Evolutionary conservation across 2,797 vertebrate genomes (phyloP).

Genomic region (Danio kyathit): DNA sequence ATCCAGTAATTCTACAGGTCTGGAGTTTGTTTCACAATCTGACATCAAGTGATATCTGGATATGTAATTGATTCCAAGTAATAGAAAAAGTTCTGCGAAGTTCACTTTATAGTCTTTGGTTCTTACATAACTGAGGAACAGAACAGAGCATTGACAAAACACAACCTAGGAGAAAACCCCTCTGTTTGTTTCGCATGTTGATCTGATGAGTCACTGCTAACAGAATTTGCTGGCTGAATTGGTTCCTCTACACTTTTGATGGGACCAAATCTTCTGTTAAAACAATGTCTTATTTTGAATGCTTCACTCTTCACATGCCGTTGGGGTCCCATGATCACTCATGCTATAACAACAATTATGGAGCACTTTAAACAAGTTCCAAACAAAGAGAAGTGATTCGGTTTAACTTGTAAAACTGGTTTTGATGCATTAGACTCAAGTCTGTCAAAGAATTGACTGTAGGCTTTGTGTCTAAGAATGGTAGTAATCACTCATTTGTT

Average conservation of each 20-base stretch:
- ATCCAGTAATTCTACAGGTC: conserved; percentile 6
- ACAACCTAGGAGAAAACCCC: conserved; percentile 53
- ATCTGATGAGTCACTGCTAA: conserved; percentile 72
- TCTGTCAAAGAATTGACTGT: conserved; percentile 2
- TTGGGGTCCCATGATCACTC: conserved; percentile 66
- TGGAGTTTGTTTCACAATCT: conserved; percentile 19
- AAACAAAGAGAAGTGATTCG: neutral
- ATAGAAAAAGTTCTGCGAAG: conserved; percentile 31
- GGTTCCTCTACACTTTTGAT: conserved; percentile 70
- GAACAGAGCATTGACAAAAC: conserved; percentile 28
- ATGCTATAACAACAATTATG: neutral
- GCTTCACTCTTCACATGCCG: conserved; percentile 69
- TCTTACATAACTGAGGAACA: conserved; percentile 38
- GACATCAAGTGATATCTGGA: conserved; percentile 26
- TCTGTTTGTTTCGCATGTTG: conserved; percentile 64
- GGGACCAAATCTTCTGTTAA: conserved; percentile 73
- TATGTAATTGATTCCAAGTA: conserved; percentile 30
- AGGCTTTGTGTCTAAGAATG: conserved; percentile 2
- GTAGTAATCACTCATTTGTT: conserved; percentile 43
- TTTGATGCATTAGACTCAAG: conserved; percentile 1
- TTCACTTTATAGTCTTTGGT: conserved; percentile 2
- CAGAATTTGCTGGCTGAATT: conserved; percentile 66
- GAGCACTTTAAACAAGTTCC: conserved; percentile 49
- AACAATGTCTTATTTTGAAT: conserved; percentile 9
- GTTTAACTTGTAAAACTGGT: conserved; percentile 38